Conservation (phyloP, 2,797 vertebrate species). For the Eulemur rubriventer region DNA sequence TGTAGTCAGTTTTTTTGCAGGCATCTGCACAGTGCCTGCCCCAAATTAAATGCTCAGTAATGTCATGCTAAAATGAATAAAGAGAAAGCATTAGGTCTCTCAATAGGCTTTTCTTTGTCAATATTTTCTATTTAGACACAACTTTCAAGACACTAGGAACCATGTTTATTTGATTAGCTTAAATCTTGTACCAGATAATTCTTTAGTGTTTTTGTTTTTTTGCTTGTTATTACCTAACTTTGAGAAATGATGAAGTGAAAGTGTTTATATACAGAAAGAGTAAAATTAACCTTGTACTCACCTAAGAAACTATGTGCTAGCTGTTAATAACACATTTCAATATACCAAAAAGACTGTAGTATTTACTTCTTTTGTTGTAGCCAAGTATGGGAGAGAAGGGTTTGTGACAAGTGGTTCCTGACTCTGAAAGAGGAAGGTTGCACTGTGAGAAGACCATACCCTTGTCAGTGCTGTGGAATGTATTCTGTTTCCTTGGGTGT, state of each 20-base stretch:
- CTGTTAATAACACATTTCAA: neutral
- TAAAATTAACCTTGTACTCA: neutral
- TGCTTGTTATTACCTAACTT: conserved; percentile 5
- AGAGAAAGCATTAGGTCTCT: conserved; percentile 3
- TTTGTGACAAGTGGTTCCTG: neutral
- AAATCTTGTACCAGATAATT: conserved; percentile 13
- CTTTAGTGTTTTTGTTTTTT: neutral
- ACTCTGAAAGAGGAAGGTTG: fast-evolving
- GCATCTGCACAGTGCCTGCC: conserved; percentile 49
- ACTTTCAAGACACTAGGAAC: conserved; percentile 30
- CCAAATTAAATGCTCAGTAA: conserved; percentile 58
- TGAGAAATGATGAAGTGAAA: neutral
- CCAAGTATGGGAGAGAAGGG: neutral
- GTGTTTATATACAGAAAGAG: neutral
- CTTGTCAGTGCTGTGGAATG: no score
- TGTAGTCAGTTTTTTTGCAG: neutral
- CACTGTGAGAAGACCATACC: neutral
- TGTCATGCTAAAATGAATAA: conserved; percentile 50
- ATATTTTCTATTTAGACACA: conserved; percentile 55
- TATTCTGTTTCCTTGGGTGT: neutral
- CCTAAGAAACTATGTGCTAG: neutral
- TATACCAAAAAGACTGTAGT: neutral
- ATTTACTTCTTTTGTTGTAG: neutral
- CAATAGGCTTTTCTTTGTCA: conserved; percentile 23
- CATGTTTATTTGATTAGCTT: conserved; percentile 58